Percentiles rank a stretch among this genome's conserved stretches.
These are phyloP conservation scores for Cotesia congregata DNA, from an alignment of 2,888 invertebrate genomes.

Conservation along the genomic window DNA sequence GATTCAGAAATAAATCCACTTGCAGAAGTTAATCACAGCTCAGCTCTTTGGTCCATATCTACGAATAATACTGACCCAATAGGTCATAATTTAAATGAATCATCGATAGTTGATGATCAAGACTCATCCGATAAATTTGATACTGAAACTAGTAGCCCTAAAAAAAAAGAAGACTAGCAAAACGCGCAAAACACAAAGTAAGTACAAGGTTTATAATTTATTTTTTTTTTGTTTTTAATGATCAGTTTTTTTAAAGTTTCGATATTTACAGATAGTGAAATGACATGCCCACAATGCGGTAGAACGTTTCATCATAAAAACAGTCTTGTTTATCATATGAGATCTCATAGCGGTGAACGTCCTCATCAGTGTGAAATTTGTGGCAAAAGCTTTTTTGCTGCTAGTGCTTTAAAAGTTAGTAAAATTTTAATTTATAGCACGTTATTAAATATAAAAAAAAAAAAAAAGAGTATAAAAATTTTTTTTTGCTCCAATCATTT, in stretches of 20 bases:
- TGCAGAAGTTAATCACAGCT: constrained; percentile 55
- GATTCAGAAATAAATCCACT: constrained; percentile 62
- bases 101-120: constrained; percentile 54
- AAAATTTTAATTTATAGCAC: neutral
- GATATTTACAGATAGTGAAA: constrained; percentile 61
- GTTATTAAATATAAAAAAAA: too few relatives aligned
- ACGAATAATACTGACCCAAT: constrained; percentile 50
- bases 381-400: constrained; percentile 86
- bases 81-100: constrained; percentile 49
- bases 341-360: constrained; percentile 84
- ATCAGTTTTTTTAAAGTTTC: constrained; percentile 2
- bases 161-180: constrained; percentile 62
- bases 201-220: neutral
- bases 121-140: constrained; percentile 56
- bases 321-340: constrained; percentile 86
- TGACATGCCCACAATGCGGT: constrained; percentile 79
- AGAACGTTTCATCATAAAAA: constrained; percentile 85
- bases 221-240: neutral
- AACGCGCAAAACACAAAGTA: constrained; percentile 51
- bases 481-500: too few relatives aligned
- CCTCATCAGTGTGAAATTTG: constrained; percentile 85
- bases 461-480: too few relatives aligned
- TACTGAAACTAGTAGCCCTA: constrained; percentile 55
- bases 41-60: constrained; percentile 63
- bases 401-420: constrained; percentile 82